Evolutionary conservation across 53 echinoderm and acorn worm genomes (phyloP).

Genomic region (Paracentrotus lividus): DNA sequence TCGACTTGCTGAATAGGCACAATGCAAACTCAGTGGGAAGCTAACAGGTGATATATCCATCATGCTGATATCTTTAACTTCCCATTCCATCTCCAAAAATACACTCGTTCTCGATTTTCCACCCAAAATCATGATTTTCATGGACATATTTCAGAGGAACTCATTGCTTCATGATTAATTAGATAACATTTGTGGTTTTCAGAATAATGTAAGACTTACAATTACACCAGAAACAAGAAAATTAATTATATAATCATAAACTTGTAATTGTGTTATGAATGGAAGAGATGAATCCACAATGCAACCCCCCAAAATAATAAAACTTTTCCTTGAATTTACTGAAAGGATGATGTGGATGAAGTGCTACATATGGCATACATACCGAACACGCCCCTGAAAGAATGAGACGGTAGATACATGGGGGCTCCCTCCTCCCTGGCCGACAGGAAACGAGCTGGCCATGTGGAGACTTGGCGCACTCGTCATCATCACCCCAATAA

Average conservation of each 20-base stretch:
- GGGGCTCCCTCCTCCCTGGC: constrained; percentile 35
- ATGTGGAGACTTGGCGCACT: constrained; percentile 49
- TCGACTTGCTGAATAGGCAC: constrained; percentile 63
- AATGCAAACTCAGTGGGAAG: constrained; percentile 1
- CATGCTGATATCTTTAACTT: constrained; percentile 31
- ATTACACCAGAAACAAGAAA: background rate
- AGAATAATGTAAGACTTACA: too few relatives aligned
- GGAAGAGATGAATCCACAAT: background rate
- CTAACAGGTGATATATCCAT: constrained; percentile 51
- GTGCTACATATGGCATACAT: constrained; percentile 46
- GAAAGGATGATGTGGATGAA: background rate
- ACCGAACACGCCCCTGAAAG: constrained; percentile 48
- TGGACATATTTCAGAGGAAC: background rate
- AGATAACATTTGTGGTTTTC: too few relatives aligned
- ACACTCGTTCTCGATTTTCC: background rate
- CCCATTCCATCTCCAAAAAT: constrained; percentile 12
- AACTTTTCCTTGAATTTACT: background rate
- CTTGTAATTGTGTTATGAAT: background rate
- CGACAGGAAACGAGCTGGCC: constrained; percentile 57
- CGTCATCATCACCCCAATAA: constrained; percentile 17
- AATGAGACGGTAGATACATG: constrained; percentile 31
- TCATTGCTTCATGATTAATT: background rate
- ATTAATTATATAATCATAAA: background rate
- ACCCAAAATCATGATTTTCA: background rate
- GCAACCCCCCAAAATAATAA: background rate